Evolutionary conservation across 2,113 vertebrate species (phyloP), one percentile per base, ranked within the genome.

Genomic region (Notothenia rossii): DNA sequence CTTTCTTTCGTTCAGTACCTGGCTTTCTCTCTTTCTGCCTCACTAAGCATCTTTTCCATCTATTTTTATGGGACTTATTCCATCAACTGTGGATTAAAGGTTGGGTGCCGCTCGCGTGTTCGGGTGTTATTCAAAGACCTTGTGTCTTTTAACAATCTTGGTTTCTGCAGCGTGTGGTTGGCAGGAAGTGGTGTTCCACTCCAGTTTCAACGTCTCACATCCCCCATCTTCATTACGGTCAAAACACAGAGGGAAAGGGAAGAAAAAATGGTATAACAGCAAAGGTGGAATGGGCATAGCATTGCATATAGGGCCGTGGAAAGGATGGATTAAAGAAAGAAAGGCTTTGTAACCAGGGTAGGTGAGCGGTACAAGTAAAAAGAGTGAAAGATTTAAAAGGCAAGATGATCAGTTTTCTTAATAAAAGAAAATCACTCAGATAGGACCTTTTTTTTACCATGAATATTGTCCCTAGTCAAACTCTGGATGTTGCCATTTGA

Each of bases 51-150:
- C 68, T 18, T 72, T 79, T 66, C 51, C 65, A 49, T 85, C 72
- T 86, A 77, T 91, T 92, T 79, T 77, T 56, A 75, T 6, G 22
- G 86, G 90, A 77, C 48, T 12, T 40, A 12, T 12, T 84, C 89
- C 84, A 90, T 75, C 74, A 25, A 22, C 73, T 78, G 71, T 53
- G 75, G 80, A 86, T 80, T 83, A 78, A 76, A 29, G 54, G 73
- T 58, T 56, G 59, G 58, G 71, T 58, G 82, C 78, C 43, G 43
- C 48, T 75, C 10, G 55, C 64, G 79, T 63, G 25, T 70, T 65
- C 15, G 46, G 72, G 60, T 77, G 69, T 75, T 81, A 79, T 82
- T 84, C 65, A 46, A 76, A 81, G 74, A 54, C 77, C 14, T 12
- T 69, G 9, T 62, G 70, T 72, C 64, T 77, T 86, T 81, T 29